Conservation (phyloP, 2,113 vertebrate genomes). For the Tringa solitaria region DNA sequence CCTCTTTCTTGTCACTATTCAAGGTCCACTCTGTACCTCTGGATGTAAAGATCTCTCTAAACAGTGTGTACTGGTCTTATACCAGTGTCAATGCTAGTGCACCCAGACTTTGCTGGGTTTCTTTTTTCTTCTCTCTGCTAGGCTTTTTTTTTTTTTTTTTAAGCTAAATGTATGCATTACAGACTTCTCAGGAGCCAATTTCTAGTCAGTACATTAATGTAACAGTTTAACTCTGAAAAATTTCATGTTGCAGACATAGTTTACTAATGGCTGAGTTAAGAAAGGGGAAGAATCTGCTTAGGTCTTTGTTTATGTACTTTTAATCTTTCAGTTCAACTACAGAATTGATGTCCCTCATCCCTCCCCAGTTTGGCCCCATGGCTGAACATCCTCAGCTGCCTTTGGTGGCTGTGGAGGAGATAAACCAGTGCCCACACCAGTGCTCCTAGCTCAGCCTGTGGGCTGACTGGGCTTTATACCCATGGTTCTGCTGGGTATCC, state of each 20-base stretch:
- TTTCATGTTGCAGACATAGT: neutral
- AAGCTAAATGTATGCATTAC: accelerated
- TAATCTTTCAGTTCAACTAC: neutral
- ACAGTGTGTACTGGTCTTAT: neutral
- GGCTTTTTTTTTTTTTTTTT: neutral
- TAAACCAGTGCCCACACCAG: neutral
- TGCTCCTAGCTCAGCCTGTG: neutral
- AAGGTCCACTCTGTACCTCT: neutral
- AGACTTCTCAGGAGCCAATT: neutral
- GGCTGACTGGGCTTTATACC: neutral
- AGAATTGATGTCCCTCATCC: neutral
- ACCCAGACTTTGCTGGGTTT: neutral
- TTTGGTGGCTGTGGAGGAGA: neutral
- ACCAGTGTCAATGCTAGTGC: no score
- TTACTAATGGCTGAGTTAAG: neutral
- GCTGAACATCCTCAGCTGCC: neutral
- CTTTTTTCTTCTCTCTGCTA: neutral
- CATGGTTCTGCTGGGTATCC: neutral
- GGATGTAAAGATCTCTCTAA: neutral
- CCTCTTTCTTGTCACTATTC: accelerated
- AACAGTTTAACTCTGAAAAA: neutral
- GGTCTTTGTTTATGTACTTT: neutral
- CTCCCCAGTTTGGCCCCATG: neutral
- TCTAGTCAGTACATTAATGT: neutral
- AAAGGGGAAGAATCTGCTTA: neutral